Conservation (phyloP, 2,888 invertebrate species). For the Congeria kusceri region DNA sequence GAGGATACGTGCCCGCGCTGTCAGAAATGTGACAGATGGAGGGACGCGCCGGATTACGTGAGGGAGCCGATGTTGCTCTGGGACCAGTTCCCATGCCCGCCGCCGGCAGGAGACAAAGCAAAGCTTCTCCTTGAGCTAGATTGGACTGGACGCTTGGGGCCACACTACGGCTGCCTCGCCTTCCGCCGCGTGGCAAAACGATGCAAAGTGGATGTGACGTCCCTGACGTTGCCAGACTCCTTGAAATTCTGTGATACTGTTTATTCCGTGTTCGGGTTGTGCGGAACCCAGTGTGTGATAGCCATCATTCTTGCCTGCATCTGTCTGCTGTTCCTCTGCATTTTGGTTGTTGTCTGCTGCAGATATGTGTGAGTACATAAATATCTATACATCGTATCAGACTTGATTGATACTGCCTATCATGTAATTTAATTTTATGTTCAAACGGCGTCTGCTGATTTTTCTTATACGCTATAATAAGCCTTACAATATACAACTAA, state of each 20-base stretch:
- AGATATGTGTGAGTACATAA: slow-evolving; percentile 63
- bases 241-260: slow-evolving; percentile 57
- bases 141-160: slow-evolving; percentile 59
- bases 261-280: slow-evolving; percentile 44
- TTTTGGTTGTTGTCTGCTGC: slow-evolving; percentile 59
- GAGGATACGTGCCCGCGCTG: slow-evolving; percentile 59
- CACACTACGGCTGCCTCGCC: slow-evolving; percentile 54
- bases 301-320: slow-evolving; percentile 62
- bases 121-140: slow-evolving; percentile 55
- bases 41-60: slow-evolving; percentile 50
- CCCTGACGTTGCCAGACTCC: slow-evolving; percentile 28
- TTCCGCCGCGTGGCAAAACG: slow-evolving; percentile 55
- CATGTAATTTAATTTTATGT: too few species aligned
- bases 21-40: slow-evolving; percentile 62
- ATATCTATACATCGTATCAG: too few species aligned
- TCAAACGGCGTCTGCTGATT: too few species aligned
- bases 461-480: too few species aligned
- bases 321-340: slow-evolving; percentile 55
- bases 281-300: slow-evolving; percentile 64
- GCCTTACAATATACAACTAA: too few species aligned
- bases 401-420: too few species aligned
- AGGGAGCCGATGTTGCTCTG: slow-evolving; percentile 60
- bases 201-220: slow-evolving; percentile 58
- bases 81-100: slow-evolving; percentile 64
- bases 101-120: slow-evolving; percentile 54